phyloP scores from a whole-genome alignment of 2,888 invertebrate species.

The Listrodromus nycthemerus region DNA sequence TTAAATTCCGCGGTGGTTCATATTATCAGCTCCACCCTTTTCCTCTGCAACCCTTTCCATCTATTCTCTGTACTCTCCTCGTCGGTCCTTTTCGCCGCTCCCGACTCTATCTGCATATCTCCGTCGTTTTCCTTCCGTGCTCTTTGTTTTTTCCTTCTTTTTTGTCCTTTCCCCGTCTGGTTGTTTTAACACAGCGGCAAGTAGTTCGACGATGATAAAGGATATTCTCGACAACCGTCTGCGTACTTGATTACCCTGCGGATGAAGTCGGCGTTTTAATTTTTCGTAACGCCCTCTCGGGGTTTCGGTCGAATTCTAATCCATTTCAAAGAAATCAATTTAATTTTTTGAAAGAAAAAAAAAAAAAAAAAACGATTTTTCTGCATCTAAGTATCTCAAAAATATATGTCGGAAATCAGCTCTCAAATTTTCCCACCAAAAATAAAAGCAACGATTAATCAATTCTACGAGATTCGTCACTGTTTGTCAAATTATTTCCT shows the following conservation, averaged over 20 bases:
- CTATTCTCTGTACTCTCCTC: neutral
- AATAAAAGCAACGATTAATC: too few relatives aligned
- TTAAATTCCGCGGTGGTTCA: conserved; percentile 6
- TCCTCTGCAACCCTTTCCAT: neutral
- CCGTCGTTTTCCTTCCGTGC: conserved; percentile 13
- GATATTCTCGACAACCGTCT: conserved; percentile 24
- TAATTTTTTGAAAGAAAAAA: too few relatives aligned
- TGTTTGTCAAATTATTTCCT: too few relatives aligned
- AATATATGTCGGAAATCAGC: too few relatives aligned
- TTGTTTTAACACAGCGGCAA: conserved; percentile 3
- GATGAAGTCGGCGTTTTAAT: conserved; percentile 25
- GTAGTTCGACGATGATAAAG: conserved; percentile 44
- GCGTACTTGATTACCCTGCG: conserved; percentile 39
- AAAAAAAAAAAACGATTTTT: too few relatives aligned
- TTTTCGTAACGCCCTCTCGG: neutral
- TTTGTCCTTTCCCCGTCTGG: neutral
- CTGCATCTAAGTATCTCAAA: too few relatives aligned
- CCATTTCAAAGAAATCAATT: neutral
- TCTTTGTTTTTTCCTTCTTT: neutral
- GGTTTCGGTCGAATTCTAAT: neutral
- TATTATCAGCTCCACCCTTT: conserved; percentile 6
- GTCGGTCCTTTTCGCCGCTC: conserved; percentile 10
- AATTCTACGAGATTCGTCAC: too few relatives aligned
- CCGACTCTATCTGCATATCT: conserved; percentile 12
- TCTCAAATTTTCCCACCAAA: too few relatives aligned